Evolutionary conservation across 2,797 vertebrate species (phyloP), one percentile per base, ranked within the genome.

Genomic region (Gobionotothen gibberifrons): DNA sequence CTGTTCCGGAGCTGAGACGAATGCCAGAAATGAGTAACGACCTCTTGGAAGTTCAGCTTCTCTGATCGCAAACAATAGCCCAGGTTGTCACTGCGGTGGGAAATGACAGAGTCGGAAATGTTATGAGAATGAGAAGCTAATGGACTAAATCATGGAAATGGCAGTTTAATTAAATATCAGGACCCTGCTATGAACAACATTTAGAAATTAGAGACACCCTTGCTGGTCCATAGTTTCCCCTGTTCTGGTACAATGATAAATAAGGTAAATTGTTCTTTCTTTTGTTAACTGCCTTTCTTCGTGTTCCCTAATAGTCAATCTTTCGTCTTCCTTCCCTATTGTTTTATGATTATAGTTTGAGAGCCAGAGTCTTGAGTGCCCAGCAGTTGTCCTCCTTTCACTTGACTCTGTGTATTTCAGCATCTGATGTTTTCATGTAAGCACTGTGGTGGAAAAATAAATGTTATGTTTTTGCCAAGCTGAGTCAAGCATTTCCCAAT

Each of bases 21-120:
- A 78, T 81, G 86, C 82, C 89, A 89, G 80, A 87, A 89, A 86
- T 90, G 89, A 91, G 79, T 89, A 90, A 91, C 81, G 89, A 87
- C 86, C 89, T 89, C 86, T 83, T 79, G 76, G 79, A 84, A 84
- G 84, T 90, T 90, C 82, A 72, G 88, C 85, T 81, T 72, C 79
- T 86, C 66, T 81, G 86, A 87, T 89, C 80, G 76, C 84, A 88
- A 91, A 91, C 90, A 91, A 86, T 86, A 84, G 86, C 72, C 57
- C 49, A 58, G 75, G 85, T 89, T 89, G 90, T 90, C 84, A 87
- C 22, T 46, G 79, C 81, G 40, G 80, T 73, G 80, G 85, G 84
- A 36, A 82, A 69, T 81, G 88, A 88, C 89, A 53, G 78, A 86
- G 89, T 78, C 74, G 85, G 91, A 85, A 72, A 79, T 9, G 71